Conservation (phyloP, 2,797 vertebrate genomes). For the Micrastur ruficollis region DNA sequence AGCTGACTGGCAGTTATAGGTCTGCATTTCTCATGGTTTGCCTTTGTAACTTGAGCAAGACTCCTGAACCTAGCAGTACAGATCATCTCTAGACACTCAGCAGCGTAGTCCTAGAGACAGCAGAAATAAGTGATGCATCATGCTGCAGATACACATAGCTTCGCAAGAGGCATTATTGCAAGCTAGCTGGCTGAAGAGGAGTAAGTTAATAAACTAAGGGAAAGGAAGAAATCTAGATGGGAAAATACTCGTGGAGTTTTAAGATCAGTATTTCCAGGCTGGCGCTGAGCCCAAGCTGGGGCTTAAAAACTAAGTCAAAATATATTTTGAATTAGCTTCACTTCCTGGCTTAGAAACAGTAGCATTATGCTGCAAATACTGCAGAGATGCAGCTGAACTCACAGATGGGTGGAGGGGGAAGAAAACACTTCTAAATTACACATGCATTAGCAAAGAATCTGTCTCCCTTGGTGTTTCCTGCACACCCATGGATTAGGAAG, state of each 20-base stretch:
- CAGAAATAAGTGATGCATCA: neutral
- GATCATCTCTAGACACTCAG: neutral
- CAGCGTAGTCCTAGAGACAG: neutral
- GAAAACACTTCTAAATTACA: conserved; percentile 49
- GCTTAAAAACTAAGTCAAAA: conserved; percentile 45
- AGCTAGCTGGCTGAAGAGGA: neutral
- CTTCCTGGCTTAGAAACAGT: conserved; percentile 65
- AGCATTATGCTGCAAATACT: conserved; percentile 49
- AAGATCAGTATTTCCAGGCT: conserved; percentile 1
- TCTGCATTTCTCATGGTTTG: neutral
- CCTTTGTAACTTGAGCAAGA: neutral
- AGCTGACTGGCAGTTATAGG: neutral
- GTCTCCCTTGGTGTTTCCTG: conserved; percentile 46
- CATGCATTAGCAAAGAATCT: conserved; percentile 32
- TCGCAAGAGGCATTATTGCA: neutral
- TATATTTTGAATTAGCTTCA: conserved; percentile 47
- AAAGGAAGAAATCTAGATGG: neutral
- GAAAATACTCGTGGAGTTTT: neutral
- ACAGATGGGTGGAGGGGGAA: conserved; percentile 59
- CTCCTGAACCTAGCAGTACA: neutral
- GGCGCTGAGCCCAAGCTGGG: neutral
- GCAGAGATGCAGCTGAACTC: conserved; percentile 57
- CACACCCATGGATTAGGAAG: conserved; percentile 54
- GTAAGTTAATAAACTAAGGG: neutral
- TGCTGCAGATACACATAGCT: neutral